Percentiles rank a stretch among this genome's conserved stretches.
Conservation (phyloP, 2,888 invertebrate genomes). For the Hymenopus coronatus region DNA sequence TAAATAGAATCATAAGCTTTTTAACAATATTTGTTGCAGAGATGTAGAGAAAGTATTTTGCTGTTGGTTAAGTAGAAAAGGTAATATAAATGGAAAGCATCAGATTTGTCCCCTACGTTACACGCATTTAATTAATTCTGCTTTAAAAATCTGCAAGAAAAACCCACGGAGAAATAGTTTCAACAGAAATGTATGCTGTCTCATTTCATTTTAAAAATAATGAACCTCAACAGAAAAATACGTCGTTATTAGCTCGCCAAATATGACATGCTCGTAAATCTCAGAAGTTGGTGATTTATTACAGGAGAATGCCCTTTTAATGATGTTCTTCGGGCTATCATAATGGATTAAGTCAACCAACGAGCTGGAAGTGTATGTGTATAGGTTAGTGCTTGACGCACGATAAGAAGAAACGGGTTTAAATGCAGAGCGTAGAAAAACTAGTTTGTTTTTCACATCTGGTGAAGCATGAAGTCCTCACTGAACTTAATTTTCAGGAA, state of each 20-base stretch:
- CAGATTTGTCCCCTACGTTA: too few species aligned
- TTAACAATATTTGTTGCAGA: too few species aligned
- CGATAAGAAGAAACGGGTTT: background rate
- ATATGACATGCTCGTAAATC: background rate
- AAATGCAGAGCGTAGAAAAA: background rate
- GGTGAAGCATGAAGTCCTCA: background rate
- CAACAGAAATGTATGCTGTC: background rate
- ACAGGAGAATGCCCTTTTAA: background rate
- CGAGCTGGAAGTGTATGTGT: background rate
- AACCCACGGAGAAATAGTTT: background rate
- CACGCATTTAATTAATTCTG: too few species aligned
- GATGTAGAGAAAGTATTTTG: too few species aligned
- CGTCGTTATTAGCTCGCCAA: too few species aligned
- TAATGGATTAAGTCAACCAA: background rate
- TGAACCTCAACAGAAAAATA: background rate
- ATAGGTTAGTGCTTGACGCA: background rate
- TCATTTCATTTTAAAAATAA: background rate
- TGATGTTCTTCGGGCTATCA: background rate
- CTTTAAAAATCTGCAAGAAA: too few species aligned
- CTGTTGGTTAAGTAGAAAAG: too few species aligned
- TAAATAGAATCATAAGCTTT: too few species aligned
- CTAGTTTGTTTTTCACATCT: background rate
- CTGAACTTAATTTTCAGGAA: background rate
- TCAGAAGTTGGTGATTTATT: background rate
- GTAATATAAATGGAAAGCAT: too few species aligned